These are phyloP conservation scores for Manduca sexta DNA, from an alignment of 1,140 invertebrate genomes.

Conservation along the genomic window DNA sequence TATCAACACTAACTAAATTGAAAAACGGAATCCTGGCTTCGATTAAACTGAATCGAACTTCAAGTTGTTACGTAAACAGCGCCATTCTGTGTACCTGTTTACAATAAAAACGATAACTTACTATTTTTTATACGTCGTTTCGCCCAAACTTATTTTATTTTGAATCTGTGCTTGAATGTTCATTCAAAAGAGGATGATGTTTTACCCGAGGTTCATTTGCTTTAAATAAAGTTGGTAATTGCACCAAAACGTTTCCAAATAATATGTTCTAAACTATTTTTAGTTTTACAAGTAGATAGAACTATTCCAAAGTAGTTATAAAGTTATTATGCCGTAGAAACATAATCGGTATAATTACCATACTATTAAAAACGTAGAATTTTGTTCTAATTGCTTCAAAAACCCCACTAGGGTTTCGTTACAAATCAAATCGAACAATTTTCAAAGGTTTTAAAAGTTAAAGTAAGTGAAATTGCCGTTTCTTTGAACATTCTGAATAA, in stretches of 20 bases:
- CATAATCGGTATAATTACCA: neutral
- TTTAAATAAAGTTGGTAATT: too few species aligned
- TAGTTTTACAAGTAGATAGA: too few species aligned
- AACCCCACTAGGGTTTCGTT: slow-evolving; percentile 39
- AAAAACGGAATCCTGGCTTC: slow-evolving; percentile 13
- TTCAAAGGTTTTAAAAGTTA: slow-evolving; percentile 67
- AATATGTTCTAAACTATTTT: too few species aligned
- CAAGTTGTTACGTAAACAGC: slow-evolving; percentile 1
- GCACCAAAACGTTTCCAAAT: too few species aligned
- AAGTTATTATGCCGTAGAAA: too few species aligned
- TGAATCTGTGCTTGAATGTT: too few species aligned
- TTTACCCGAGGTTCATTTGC: too few species aligned
- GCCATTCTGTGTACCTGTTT: neutral
- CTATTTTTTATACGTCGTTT: too few species aligned
- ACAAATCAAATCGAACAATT: slow-evolving; percentile 54
- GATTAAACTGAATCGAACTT: neutral
- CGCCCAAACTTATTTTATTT: too few species aligned
- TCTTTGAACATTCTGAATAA: slow-evolving; percentile 57
- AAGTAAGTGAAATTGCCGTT: slow-evolving; percentile 62
- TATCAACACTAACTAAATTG: slow-evolving; percentile 23
- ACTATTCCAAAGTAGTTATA: too few species aligned
- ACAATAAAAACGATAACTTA: neutral
- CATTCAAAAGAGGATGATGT: too few species aligned
- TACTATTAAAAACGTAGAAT: neutral
- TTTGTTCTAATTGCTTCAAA: slow-evolving; percentile 29